Evolutionary conservation across 2,888 invertebrate species (phyloP).

Genomic region (Mesodorylaimus sp.): DNA sequence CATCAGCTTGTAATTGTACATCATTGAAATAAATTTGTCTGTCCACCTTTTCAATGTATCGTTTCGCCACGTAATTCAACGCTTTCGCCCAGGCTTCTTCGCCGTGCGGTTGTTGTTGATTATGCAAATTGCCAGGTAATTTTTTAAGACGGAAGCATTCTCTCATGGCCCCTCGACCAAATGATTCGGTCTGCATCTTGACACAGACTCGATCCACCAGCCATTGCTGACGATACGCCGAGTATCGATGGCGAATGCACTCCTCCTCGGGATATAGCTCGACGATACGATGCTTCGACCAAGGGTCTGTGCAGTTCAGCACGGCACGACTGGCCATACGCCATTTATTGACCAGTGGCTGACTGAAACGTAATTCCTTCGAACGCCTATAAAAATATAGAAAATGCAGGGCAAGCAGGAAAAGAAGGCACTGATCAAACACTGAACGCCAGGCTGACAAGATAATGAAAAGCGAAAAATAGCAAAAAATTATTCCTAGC

Average conservation of each 20-base stretch:
- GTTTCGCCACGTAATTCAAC: conserved; percentile 41
- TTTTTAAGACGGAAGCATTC: conserved; percentile 40
- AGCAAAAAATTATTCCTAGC: too few species aligned
- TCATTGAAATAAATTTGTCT: conserved; percentile 40
- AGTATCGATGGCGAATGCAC: conserved; percentile 38
- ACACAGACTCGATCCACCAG: conserved; percentile 36
- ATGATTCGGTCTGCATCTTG: conserved; percentile 38
- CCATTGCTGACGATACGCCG: conserved; percentile 38
- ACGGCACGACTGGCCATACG: conserved; percentile 23
- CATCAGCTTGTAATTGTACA: conserved; percentile 43
- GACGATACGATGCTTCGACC: conserved; percentile 37
- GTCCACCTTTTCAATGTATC: conserved; percentile 38
- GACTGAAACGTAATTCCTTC: too few species aligned
- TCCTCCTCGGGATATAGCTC: conserved; percentile 33
- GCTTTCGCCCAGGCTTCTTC: conserved; percentile 38
- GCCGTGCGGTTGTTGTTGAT: too few species aligned
- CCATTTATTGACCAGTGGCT: conserved; percentile 19
- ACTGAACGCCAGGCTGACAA: too few species aligned
- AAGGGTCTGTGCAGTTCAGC: conserved; percentile 34
- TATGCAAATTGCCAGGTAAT: conserved; percentile 28
- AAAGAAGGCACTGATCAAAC: too few species aligned
- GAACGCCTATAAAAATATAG: too few species aligned
- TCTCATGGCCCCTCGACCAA: conserved; percentile 41
- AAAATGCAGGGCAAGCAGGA: too few species aligned
- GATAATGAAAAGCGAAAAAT: too few species aligned